phyloP scores from a whole-genome alignment of 2,888 invertebrate species.

The Pachycephus smyrnensis region DNA sequence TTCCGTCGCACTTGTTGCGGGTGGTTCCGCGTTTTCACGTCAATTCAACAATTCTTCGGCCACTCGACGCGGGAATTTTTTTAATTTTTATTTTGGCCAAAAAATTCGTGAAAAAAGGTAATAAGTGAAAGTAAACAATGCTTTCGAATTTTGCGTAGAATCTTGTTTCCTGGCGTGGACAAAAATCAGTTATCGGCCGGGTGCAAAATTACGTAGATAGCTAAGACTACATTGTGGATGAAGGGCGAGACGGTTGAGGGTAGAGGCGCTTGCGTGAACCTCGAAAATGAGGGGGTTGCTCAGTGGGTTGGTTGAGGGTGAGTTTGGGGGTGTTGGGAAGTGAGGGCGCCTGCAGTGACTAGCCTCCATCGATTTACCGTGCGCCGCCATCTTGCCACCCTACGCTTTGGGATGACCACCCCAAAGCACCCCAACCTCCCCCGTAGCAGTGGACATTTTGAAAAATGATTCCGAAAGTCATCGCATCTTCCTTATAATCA shows the following conservation, averaged over 20 bases:
- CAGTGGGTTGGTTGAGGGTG: conserved; percentile 37
- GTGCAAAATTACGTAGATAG: conserved; percentile 43
- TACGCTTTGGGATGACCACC: conserved; percentile 65
- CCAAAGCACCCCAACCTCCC: conserved; percentile 38
- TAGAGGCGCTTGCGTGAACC: conserved; percentile 63
- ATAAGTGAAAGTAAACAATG: background rate
- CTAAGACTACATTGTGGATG: conserved; percentile 34
- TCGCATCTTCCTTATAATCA: conserved; percentile 35
- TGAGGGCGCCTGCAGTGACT: conserved; percentile 66
- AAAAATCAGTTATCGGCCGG: conserved; percentile 17
- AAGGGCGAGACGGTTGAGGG: conserved; percentile 27
- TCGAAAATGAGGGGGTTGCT: conserved; percentile 61
- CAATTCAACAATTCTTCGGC: background rate
- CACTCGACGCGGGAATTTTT: background rate
- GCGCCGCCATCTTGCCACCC: conserved; percentile 67
- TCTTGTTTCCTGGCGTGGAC: background rate
- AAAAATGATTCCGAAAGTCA: conserved; percentile 65
- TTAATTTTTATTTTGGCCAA: background rate
- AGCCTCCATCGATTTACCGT: conserved; percentile 68
- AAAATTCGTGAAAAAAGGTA: background rate
- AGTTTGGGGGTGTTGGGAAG: conserved; percentile 53
- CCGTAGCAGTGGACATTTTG: conserved; percentile 64
- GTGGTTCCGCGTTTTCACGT: background rate
- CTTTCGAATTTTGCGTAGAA: background rate
- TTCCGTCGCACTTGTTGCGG: background rate